Evolutionary conservation across 2,113 vertebrate species (phyloP).

Genomic region (Mesembrinibis cayennensis): DNA sequence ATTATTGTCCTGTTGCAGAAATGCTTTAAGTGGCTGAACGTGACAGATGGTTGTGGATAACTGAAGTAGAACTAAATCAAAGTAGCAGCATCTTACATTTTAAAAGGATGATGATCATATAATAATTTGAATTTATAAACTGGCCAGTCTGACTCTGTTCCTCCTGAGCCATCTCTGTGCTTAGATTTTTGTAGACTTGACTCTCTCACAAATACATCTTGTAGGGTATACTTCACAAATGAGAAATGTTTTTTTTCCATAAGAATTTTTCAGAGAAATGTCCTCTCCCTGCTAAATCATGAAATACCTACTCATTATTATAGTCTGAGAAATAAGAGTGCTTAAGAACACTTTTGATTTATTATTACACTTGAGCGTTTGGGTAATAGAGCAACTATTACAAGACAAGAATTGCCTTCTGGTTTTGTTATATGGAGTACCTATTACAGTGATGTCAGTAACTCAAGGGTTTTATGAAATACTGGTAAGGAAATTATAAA

Average conservation of each 20-base stretch:
- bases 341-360: constrained; percentile 2
- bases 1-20: not conserved
- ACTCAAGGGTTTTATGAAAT: not conserved
- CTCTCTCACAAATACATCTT: not conserved
- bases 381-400: not conserved
- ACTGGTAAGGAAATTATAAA: not conserved
- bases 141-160: not conserved
- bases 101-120: not conserved
- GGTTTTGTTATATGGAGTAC: not conserved
- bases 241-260: not conserved
- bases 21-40: not conserved
- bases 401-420: not conserved
- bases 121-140: not conserved
- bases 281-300: not conserved
- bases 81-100: not conserved
- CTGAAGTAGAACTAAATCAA: not conserved
- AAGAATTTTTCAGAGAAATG: not conserved
- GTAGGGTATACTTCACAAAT: not conserved
- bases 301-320: not conserved
- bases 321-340: not conserved
- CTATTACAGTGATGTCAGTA: not conserved
- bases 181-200: not conserved
- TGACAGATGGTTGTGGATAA: not conserved
- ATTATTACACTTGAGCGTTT: not conserved
- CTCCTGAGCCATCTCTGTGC: not conserved